Conservation (phyloP, 1,140 invertebrate species). For the Cotesia typhae region DNA sequence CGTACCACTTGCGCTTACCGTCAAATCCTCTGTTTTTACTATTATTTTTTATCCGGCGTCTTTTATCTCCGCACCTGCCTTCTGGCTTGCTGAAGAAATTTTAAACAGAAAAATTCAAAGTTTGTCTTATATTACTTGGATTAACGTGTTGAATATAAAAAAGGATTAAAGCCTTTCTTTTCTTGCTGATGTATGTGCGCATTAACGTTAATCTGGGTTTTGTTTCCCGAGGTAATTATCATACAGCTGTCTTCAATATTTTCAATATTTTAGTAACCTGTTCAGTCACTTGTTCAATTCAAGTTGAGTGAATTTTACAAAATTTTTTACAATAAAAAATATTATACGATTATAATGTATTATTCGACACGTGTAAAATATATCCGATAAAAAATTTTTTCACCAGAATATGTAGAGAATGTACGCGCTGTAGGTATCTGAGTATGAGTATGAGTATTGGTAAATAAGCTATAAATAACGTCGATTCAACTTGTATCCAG, state of each 20-base stretch:
- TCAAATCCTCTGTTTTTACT: conserved; percentile 19
- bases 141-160: background rate
- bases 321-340: conserved; percentile 4
- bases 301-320: background rate
- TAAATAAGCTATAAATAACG: too few species aligned
- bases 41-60: conserved; percentile 3
- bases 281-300: too few species aligned
- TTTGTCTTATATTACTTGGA: background rate
- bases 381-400: conserved; percentile 10
- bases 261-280: too few species aligned
- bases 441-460: too few species aligned
- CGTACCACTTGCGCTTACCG: conserved; percentile 22
- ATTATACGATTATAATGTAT: too few species aligned
- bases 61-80: too few species aligned
- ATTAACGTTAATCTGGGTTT: too few species aligned
- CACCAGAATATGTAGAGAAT: background rate
- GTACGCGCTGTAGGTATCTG: too few species aligned
- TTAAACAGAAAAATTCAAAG: background rate
- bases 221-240: too few species aligned
- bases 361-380: conserved; percentile 2
- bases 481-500: too few species aligned
- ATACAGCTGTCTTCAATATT: too few species aligned
- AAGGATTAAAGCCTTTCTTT: background rate
- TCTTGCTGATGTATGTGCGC: too few species aligned
- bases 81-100: background rate